A percentile compares a stretch with the other conserved stretches of the same genome.
phyloP scores from a whole-genome alignment of 2,113 vertebrate genomes.

The Actenoides hombroni region DNA sequence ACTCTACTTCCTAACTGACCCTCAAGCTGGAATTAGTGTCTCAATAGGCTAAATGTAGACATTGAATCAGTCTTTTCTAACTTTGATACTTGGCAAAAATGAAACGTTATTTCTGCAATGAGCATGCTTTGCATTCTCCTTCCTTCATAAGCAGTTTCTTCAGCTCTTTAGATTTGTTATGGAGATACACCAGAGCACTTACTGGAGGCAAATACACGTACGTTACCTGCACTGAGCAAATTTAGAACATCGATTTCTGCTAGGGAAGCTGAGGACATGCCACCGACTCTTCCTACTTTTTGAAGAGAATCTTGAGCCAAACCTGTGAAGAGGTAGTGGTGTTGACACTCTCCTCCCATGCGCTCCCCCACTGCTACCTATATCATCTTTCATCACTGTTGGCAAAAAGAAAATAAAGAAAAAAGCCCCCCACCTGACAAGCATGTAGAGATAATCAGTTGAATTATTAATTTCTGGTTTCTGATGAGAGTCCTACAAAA shows the following conservation, averaged over 20 bases:
- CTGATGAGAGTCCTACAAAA: background rate
- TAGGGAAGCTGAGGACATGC: background rate
- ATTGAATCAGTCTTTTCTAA: background rate
- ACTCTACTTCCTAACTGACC: background rate
- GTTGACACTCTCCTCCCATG: background rate
- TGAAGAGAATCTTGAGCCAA: accelerated
- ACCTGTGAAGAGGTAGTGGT: background rate
- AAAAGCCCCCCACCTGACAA: background rate
- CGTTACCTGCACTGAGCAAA: background rate
- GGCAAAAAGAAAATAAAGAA: background rate
- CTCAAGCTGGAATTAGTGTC: background rate
- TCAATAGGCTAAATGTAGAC: background rate
- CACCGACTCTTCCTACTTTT: background rate
- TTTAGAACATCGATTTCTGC: background rate
- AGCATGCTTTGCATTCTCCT: background rate
- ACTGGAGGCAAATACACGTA: background rate
- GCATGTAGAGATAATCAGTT: background rate
- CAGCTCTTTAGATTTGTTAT: background rate
- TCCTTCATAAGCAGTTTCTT: background rate
- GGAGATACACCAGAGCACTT: background rate
- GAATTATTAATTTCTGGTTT: background rate
- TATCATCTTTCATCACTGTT: background rate
- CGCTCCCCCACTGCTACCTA: background rate
- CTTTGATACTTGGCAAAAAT: background rate
- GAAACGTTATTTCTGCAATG: background rate